Evolutionary conservation across 2,888 invertebrate species (phyloP), one percentile per base, ranked within the genome.

Genomic region (Drosophila leonis): DNA sequence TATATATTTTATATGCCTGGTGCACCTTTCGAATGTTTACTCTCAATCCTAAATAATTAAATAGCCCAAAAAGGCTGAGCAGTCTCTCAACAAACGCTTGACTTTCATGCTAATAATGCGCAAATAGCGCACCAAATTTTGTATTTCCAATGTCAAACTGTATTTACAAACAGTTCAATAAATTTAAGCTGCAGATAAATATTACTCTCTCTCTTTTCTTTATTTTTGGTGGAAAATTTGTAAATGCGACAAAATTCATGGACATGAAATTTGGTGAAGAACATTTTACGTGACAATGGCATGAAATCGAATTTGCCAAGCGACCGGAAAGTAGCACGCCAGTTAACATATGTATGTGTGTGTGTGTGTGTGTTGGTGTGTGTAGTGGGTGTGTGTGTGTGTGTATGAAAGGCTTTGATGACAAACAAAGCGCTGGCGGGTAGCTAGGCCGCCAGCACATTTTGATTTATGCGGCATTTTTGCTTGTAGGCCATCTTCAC

Each of bases 281-380:
- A 75, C 74, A 80, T 83, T 85, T 77, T 80, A 88, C 80, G 90
- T 88, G 88, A 86, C 90, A 87, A 87, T 75, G 83, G 78, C 86
- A 86, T 88, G 79, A 87, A 87, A 87, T 87, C 88, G 86, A 90
- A 88, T 88, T 86, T 86, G 83, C 72, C 75, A 83, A 81, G 81
- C 90, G 86, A 83, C 86, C 80, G 87, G 80, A 88, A 87, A 90
- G 78, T 79, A 70, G 83, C 78, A 67, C 75, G 69, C 66, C 72
- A 72, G 55, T 75, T 67, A 67, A 75, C 65, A 54, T 44, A 29
- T 60, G 57, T 56, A 41, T 57, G 24, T 42, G 46, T 66, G 15
- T 41, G 27, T 48, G 35, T 31, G 35, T 51, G 29, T 44, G 48
- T 42, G 20, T 55, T 24, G 24, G 24, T 49, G n/a, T 65, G 29